Evolutionary conservation across 2,113 vertebrate genomes (phyloP).

Genomic region (Osmerus mordax): DNA sequence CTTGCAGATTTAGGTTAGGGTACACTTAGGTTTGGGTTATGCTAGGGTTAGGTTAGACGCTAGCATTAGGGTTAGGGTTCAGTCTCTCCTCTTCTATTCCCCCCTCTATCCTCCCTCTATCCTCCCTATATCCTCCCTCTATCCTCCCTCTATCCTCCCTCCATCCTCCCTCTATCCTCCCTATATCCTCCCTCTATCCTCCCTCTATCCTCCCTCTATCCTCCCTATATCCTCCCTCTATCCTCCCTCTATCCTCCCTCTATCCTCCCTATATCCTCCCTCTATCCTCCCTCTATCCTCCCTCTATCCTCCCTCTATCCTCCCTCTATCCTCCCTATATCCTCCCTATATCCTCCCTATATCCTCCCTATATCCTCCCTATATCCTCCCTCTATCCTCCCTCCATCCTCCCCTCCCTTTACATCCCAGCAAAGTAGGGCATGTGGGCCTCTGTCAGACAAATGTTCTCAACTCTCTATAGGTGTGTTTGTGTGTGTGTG

Average conservation of each 20-base stretch:
- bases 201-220: not conserved
- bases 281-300: not conserved
- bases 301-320: not conserved
- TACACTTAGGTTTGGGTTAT: no score
- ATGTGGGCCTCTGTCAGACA: no score
- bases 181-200: no score
- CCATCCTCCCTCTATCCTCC: not conserved
- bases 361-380: not conserved
- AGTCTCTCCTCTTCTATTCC: no score
- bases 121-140: not conserved
- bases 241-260: not conserved
- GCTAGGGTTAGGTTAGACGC: no score
- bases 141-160: not conserved
- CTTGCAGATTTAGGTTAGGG: no score
- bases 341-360: not conserved
- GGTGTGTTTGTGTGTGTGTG: no score
- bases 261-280: not conserved
- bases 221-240: constrained; percentile 26
- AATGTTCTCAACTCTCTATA: no score
- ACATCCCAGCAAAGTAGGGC: no score
- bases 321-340: not conserved
- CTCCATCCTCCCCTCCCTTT: no score
- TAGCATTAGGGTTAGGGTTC: no score
- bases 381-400: constrained; percentile 18
- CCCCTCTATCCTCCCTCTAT: not conserved